Conservation (phyloP, 1,140 invertebrate genomes). For the Drosophila serrata region DNA sequence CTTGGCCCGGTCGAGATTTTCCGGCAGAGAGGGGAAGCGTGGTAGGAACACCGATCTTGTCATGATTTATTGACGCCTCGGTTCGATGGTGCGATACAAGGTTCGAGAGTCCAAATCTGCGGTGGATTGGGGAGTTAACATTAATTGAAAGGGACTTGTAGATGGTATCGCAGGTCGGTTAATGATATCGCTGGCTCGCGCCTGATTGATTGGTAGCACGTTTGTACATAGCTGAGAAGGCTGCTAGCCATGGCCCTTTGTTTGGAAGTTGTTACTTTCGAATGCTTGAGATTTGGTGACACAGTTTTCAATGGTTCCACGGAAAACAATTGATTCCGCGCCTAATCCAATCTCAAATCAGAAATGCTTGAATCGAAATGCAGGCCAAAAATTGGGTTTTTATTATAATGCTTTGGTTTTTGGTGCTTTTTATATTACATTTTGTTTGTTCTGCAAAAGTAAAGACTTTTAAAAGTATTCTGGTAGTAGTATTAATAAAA, state of each 20-base stretch:
- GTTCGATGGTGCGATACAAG: constrained; percentile 48
- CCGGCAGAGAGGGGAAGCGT: constrained; percentile 2
- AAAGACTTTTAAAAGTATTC: neutral
- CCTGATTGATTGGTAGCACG: constrained; percentile 70
- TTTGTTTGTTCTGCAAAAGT: neutral
- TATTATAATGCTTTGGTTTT: neutral
- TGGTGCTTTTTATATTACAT: neutral
- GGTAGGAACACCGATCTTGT: constrained; percentile 47
- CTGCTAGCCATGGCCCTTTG: constrained; percentile 30
- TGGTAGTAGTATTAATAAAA: neutral
- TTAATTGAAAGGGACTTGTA: constrained; percentile 46
- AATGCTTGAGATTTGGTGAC: constrained; percentile 55
- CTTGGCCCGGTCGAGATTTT: constrained; percentile 42
- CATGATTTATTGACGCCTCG: constrained; percentile 61
- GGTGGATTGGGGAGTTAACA: neutral
- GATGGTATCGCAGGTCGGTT: constrained; percentile 62
- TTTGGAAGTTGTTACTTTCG: constrained; percentile 46
- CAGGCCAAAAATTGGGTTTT: neutral
- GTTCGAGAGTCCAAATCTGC: constrained; percentile 38
- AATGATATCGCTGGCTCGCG: constrained; percentile 48
- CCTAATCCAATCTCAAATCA: constrained; percentile 4
- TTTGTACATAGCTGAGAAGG: constrained; percentile 7
- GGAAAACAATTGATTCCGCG: constrained; percentile 18
- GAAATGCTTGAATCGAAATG: neutral
- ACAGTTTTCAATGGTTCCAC: constrained; percentile 25